Evolutionary conservation across 53 echinoderm and acorn worm genomes (phyloP).

Genomic region (Crossaster papposus): DNA sequence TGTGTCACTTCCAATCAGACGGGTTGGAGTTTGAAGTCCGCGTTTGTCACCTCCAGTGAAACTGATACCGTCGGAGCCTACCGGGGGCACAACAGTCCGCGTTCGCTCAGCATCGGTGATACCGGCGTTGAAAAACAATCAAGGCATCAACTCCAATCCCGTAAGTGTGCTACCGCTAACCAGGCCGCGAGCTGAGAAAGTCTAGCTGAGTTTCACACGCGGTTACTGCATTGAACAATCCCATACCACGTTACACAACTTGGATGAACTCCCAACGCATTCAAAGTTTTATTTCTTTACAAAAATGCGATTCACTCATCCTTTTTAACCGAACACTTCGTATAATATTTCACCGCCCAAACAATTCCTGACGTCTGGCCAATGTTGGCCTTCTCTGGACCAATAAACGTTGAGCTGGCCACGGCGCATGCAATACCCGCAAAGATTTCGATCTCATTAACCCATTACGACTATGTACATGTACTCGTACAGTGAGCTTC

Average conservation of each 20-base stretch:
- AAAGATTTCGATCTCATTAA: not conserved
- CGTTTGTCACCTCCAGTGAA: constrained; percentile 29
- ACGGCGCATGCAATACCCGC: not conserved
- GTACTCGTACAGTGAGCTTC: not conserved
- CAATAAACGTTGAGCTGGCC: not conserved
- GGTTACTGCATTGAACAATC: not conserved
- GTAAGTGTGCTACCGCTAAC: constrained; percentile 12
- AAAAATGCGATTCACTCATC: not conserved
- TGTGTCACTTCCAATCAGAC: constrained; percentile 37
- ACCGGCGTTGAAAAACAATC: not conserved
- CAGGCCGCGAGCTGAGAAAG: not conserved
- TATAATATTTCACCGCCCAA: not conserved
- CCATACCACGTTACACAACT: not conserved
- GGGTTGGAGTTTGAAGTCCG: constrained; percentile 3
- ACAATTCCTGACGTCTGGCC: not conserved
- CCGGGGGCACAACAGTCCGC: constrained; percentile 7
- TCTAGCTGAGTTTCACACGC: not conserved
- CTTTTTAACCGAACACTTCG: constrained; percentile 16
- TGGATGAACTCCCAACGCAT: not conserved
- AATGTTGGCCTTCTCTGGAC: too few relatives aligned
- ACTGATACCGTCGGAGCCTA: constrained; percentile 15
- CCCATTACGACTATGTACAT: not conserved
- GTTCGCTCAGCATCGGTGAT: not conserved
- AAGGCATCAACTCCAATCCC: constrained; percentile 10
- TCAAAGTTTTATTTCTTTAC: not conserved